Conservation (phyloP, 1,140 invertebrate species). For the Mylabris phalerata region DNA sequence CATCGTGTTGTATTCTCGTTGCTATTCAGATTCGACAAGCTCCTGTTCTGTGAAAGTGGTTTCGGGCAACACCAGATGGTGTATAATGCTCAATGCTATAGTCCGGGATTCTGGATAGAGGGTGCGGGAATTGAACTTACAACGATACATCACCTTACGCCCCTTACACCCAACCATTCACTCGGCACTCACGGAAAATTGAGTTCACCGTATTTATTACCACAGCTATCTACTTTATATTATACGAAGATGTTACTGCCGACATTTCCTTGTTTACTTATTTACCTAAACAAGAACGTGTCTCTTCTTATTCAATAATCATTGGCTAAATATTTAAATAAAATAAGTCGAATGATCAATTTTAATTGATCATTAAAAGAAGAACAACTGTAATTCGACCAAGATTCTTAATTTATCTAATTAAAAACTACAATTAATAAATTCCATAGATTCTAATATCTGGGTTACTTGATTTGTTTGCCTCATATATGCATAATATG, state of each 20-base stretch:
- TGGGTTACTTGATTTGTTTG: no score
- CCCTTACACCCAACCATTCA: constrained; percentile 9
- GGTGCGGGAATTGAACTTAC: constrained; percentile 21
- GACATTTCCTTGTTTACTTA: constrained; percentile 9
- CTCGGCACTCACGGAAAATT: constrained; percentile 34
- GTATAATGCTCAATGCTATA: constrained; percentile 21
- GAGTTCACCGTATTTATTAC: constrained; percentile 35
- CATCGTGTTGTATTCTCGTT: no score
- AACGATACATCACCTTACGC: constrained; percentile 25
- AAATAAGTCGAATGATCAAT: no score
- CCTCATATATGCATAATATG: no score
- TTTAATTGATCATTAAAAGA: no score
- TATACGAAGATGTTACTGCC: constrained; percentile 21
- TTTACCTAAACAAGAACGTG: neutral
- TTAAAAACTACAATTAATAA: no score
- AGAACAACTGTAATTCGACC: no score
- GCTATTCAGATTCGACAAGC: neutral
- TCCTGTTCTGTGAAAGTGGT: constrained; percentile 22
- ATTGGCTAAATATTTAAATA: no score
- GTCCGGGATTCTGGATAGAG: constrained; percentile 20
- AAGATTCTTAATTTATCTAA: no score
- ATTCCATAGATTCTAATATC: no score
- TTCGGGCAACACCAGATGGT: constrained; percentile 28
- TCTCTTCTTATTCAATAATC: no score
- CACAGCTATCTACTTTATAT: constrained; percentile 30